Evolutionary conservation across 1,140 invertebrate genomes (phyloP).

Genomic region (Drosophila hydei): DNA sequence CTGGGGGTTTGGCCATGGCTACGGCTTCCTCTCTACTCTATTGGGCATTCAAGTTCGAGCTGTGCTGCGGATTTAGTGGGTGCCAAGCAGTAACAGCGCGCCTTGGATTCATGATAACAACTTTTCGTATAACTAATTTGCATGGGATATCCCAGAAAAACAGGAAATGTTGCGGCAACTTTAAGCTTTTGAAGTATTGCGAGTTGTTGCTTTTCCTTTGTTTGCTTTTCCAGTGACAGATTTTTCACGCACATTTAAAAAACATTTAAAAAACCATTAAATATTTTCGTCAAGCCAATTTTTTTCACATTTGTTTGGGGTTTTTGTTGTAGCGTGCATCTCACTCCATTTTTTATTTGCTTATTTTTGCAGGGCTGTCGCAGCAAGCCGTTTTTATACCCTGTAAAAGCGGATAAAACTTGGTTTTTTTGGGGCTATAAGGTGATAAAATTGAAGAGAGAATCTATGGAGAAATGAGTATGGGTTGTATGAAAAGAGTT

Average conservation of each 20-base stretch:
- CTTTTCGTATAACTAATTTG: slow-evolving; percentile 66
- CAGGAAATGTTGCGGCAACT: slow-evolving; percentile 31
- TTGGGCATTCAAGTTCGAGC: slow-evolving; percentile 33
- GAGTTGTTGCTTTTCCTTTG: slow-evolving; percentile 16
- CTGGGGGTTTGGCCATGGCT: slow-evolving; percentile 44
- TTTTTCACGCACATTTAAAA: slow-evolving; percentile 82
- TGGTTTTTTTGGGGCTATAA: too few relatives aligned
- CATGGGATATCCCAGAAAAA: slow-evolving; percentile 40
- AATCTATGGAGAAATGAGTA: neutral
- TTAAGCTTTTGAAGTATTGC: slow-evolving; percentile 55
- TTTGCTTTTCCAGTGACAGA: slow-evolving; percentile 47
- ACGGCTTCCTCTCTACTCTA: slow-evolving; percentile 10
- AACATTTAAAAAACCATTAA: slow-evolving; percentile 84
- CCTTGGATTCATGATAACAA: slow-evolving; percentile 67
- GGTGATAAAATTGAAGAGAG: neutral
- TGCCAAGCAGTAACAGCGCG: slow-evolving; percentile 43
- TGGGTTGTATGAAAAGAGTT: neutral
- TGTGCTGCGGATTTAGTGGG: slow-evolving; percentile 50
- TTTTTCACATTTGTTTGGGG: slow-evolving; percentile 50
- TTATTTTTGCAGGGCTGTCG: slow-evolving; percentile 37
- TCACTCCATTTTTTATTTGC: slow-evolving; percentile 67
- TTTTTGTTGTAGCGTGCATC: slow-evolving; percentile 48
- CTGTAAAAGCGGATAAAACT: neutral
- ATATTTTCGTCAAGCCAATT: slow-evolving; percentile 50
- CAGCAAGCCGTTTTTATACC: slow-evolving; percentile 44